Conservation (phyloP, 2,888 invertebrate species). For the Limnephilus marmoratus region DNA sequence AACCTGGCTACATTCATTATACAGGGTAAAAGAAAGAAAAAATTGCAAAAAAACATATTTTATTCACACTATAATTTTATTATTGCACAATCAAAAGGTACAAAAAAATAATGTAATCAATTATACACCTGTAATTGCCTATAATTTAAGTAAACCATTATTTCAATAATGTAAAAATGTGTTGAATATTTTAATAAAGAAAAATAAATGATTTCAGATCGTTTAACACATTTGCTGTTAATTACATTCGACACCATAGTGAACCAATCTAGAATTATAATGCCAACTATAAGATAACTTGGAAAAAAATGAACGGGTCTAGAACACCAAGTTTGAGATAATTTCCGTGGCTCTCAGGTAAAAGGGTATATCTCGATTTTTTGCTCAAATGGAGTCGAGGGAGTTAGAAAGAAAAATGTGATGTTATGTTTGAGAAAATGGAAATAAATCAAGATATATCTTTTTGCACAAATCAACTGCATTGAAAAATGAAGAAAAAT, state of each 20-base stretch:
- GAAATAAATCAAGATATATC: too few relatives aligned
- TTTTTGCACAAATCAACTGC: slow-evolving; percentile 74
- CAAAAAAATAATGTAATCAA: background rate
- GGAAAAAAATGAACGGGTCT: too few relatives aligned
- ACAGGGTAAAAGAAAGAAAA: background rate
- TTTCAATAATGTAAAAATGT: background rate
- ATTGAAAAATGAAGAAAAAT: background rate
- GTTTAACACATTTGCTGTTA: background rate
- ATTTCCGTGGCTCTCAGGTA: slow-evolving; percentile 65
- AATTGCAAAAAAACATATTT: background rate
- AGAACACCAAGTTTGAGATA: too few relatives aligned
- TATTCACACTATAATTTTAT: background rate
- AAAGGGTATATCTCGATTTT: too few relatives aligned
- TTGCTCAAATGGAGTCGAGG: too few relatives aligned
- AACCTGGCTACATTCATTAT: too few relatives aligned
- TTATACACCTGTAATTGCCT: background rate
- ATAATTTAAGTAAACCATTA: background rate
- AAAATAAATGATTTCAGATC: background rate
- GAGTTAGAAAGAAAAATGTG: too few relatives aligned
- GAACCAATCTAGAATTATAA: too few relatives aligned
- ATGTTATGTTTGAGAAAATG: too few relatives aligned
- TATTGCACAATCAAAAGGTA: background rate
- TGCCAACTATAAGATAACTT: too few relatives aligned
- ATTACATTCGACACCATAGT: too few relatives aligned
- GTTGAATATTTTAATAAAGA: background rate